Conservation (phyloP, 2,797 vertebrate genomes). For the Rhodeus uyekii region DNA sequence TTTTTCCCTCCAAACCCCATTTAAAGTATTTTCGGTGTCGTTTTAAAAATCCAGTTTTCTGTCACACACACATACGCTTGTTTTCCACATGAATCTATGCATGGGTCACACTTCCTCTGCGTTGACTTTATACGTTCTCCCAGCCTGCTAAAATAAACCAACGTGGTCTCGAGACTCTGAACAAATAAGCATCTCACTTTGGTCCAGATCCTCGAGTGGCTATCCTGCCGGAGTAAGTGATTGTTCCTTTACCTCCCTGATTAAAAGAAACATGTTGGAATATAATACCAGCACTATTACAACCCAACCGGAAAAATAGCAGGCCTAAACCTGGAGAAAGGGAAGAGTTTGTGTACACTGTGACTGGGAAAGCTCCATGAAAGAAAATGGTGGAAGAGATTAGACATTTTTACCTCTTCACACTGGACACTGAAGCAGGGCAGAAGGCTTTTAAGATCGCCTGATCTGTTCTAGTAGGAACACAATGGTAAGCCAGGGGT, state of each 20-base stretch:
- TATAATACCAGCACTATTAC: slow-evolving; percentile 72
- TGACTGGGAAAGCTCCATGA: slow-evolving; percentile 42
- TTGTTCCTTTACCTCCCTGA: slow-evolving; percentile 75
- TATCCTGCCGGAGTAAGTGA: slow-evolving; percentile 70
- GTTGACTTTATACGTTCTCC: slow-evolving; percentile 71
- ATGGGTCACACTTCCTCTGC: slow-evolving; percentile 43
- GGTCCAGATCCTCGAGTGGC: slow-evolving; percentile 38
- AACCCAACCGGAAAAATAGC: slow-evolving; percentile 62
- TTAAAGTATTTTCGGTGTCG: slow-evolving; percentile 12
- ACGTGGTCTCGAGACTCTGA: slow-evolving; percentile 66
- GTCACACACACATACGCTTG: slow-evolving; percentile 31
- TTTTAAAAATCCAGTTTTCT: slow-evolving; percentile 15
- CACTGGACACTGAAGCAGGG: not conserved
- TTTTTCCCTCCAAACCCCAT: slow-evolving; percentile 5
- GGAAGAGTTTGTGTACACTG: slow-evolving; percentile 20
- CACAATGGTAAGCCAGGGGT: not conserved
- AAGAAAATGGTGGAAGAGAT: slow-evolving; percentile 32
- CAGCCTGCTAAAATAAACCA: slow-evolving; percentile 79
- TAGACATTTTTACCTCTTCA: slow-evolving; percentile 23
- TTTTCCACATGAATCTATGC: slow-evolving; percentile 30
- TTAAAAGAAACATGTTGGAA: slow-evolving; percentile 72
- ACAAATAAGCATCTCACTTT: slow-evolving; percentile 76
- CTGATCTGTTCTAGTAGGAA: slow-evolving; percentile 18
- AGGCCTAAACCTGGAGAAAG: slow-evolving; percentile 44
- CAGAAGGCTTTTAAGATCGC: slow-evolving; percentile 25